Evolutionary conservation across 2,888 invertebrate genomes (phyloP).

Genomic region (Allacma fusca): DNA sequence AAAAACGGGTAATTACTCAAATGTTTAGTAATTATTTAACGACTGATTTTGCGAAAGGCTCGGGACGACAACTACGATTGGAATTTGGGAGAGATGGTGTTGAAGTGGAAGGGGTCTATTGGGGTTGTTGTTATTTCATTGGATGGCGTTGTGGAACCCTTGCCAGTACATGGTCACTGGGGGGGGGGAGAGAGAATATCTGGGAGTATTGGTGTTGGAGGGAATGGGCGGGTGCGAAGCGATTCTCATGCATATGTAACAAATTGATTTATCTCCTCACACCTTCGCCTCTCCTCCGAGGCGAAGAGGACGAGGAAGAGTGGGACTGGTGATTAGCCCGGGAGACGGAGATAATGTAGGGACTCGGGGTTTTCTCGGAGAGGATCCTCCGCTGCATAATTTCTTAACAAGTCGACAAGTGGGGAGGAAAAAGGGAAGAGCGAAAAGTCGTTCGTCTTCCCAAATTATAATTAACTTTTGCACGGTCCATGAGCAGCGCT

Average conservation of each 20-base stretch:
- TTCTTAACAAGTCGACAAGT: neutral
- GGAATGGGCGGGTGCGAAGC: neutral
- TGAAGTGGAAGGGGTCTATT: too few relatives aligned
- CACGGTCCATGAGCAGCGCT: slow-evolving; percentile 24
- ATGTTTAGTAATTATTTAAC: too few relatives aligned
- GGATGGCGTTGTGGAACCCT: too few relatives aligned
- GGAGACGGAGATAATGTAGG: neutral
- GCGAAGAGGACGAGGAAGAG: neutral
- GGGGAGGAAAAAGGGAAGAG: neutral
- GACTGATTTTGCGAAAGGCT: too few relatives aligned
- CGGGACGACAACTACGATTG: too few relatives aligned
- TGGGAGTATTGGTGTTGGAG: too few relatives aligned
- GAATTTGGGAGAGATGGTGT: too few relatives aligned
- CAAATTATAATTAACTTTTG: slow-evolving; percentile 24
- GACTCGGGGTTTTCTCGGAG: too few relatives aligned
- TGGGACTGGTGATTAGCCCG: neutral
- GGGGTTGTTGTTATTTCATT: too few relatives aligned
- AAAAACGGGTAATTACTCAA: too few relatives aligned
- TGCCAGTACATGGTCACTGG: too few relatives aligned
- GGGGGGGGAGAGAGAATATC: too few relatives aligned
- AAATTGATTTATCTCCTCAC: neutral
- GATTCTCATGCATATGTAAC: slow-evolving; percentile 7
- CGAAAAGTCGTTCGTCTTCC: slow-evolving; percentile 7
- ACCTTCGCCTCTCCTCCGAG: neutral
- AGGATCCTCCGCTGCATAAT: neutral